Evolutionary conservation across 2,113 vertebrate species (phyloP).

Genomic region (Turnix velox): DNA sequence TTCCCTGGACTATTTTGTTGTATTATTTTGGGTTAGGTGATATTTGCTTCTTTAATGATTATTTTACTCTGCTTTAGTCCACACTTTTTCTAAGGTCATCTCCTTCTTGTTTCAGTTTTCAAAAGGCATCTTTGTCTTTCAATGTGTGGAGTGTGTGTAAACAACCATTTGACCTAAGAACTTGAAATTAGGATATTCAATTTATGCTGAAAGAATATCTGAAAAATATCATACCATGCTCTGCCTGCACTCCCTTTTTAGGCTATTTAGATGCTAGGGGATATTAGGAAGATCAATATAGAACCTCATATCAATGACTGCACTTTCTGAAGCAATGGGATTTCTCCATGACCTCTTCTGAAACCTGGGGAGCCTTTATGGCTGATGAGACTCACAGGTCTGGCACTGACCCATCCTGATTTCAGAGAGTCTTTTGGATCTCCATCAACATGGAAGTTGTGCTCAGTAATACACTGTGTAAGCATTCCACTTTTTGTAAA

Average conservation of each 20-base stretch:
- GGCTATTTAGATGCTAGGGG: background rate
- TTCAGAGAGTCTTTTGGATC: background rate
- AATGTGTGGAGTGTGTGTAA: background rate
- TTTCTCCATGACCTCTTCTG: background rate
- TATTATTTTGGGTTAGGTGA: background rate
- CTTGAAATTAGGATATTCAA: background rate
- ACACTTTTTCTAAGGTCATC: background rate
- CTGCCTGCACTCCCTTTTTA: no score
- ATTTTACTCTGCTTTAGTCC: background rate
- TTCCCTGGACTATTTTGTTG: background rate
- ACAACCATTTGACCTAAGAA: background rate
- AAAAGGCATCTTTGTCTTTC: background rate
- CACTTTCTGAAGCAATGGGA: background rate
- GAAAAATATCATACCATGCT: background rate
- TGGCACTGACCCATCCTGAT: background rate
- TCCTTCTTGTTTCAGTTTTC: background rate
- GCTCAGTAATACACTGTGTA: background rate
- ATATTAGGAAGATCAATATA: background rate
- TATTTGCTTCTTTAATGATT: background rate
- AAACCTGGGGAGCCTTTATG: background rate
- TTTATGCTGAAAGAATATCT: background rate
- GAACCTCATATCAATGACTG: background rate
- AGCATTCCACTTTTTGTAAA: background rate
- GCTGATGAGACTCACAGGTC: background rate
- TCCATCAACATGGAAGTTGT: background rate